Base-by-base conservation (phyloP, 2,888 invertebrate species). In the Seira musarum region DNA sequence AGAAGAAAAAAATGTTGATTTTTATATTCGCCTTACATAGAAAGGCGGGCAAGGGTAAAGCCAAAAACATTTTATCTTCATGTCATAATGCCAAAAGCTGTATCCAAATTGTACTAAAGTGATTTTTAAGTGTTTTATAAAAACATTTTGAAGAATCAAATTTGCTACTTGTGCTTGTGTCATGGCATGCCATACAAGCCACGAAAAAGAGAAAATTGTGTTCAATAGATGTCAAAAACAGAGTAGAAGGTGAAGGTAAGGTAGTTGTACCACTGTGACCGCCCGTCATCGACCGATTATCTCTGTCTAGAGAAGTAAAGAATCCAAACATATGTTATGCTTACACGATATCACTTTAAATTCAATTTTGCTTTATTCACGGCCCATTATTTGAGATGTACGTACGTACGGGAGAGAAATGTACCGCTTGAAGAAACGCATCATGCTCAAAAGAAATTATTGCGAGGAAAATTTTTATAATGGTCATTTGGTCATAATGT, bases 251-350 rank as follows among this genome's bases (percentile, higher is more conserved):
- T 53, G 53, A 30, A 8, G 53, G 53, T 17, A 53, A 53, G 53
- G 53, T 53, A 53, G n/a, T 8, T 53, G 53, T 13, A 53, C 53
- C 53, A 53, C 2, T 53, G 15, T 53, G 53, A 53, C 53, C 53
- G 30, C 30, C 53, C 53, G 53, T 53, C 53, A 53, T 53, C 53
- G 53, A 53, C 53, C 53, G 53, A 53, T 53, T 53, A 53, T 53
- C 53, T 53, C 17, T 53, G 53, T 13, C 6, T 13, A 13, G 13
- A n/a, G 30, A 30, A 30, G 30, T 8, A 53, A 53, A 53, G 53
- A 17, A 53, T 53, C 6, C 17, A 53, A 40, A 30, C 30, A 30
- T 8, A 53, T 53, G 53, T 17, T 8, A 53, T 13, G 53, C 53
- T 53, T 30, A 30, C 53, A 53, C 17, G 17, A 53, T 53, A n/a